Percentiles rank a stretch among this genome's conserved stretches.
These are phyloP conservation scores for Isichthys henryi DNA, from an alignment of 2,113 vertebrate species.

Conservation along the genomic window DNA sequence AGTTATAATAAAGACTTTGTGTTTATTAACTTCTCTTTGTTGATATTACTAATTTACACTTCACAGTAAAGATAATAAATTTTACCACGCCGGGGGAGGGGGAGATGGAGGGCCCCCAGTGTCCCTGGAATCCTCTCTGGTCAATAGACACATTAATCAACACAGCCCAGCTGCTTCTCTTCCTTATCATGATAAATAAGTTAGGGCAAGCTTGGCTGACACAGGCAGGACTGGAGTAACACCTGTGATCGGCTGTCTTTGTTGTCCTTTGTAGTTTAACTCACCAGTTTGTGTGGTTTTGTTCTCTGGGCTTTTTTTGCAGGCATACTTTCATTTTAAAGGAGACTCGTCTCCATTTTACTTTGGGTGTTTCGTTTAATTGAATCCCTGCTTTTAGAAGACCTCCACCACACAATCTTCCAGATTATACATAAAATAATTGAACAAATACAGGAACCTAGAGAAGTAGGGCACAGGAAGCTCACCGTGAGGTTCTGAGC, in stretches of 20 bases:
- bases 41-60: not conserved
- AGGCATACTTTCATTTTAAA: not conserved
- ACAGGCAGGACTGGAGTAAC: not conserved
- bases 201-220: not conserved
- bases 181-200: not conserved
- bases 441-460: not conserved
- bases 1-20: not conserved
- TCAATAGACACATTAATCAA: not conserved
- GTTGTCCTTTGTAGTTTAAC: not conserved
- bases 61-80: not conserved
- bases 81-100: too few relatives aligned
- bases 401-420: not conserved
- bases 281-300: not conserved
- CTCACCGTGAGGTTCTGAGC: not conserved
- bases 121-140: not conserved
- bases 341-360: not conserved
- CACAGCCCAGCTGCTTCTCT: not conserved
- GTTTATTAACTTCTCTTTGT: not conserved
- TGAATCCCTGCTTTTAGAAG: not conserved
- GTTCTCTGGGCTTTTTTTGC: not conserved
- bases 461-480: not conserved
- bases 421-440: not conserved
- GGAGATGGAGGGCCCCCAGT: too few relatives aligned
- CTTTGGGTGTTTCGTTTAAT: not conserved
- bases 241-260: not conserved